A percentile compares a stretch with the other conserved stretches of the same genome.
These are phyloP conservation scores for Caenorhabditis latens DNA, from an alignment of 1,140 invertebrate genomes.

Conservation along the genomic window DNA sequence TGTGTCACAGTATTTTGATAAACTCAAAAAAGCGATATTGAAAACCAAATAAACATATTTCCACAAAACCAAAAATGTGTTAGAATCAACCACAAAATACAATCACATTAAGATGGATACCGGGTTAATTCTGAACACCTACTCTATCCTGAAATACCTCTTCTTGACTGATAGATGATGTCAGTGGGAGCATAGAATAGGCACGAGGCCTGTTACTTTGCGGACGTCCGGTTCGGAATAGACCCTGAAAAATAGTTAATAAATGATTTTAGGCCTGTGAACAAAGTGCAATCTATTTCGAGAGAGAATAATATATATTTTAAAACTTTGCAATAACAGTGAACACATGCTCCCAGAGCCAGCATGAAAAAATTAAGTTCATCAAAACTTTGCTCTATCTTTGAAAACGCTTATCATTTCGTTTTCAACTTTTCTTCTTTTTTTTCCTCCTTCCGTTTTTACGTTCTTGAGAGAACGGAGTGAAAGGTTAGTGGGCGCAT, in stretches of 20 bases:
- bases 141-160: conserved; percentile 59
- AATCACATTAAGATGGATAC: conserved; percentile 4
- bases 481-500: neutral
- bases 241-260: conserved; percentile 58
- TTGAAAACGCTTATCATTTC: conserved; percentile 45
- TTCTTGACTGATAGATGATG: conserved; percentile 55
- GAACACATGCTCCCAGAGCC: neutral
- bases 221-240: conserved; percentile 55
- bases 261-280: neutral
- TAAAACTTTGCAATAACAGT: neutral
- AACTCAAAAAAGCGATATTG: neutral
- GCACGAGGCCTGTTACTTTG: conserved; percentile 57
- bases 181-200: conserved; percentile 61
- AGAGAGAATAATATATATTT: neutral
- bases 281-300: neutral
- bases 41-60: neutral
- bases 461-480: conserved; percentile 37
- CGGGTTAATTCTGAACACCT: conserved; percentile 25
- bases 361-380: neutral
- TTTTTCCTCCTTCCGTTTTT: neutral
- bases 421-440: neutral
- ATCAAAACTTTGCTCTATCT: conserved; percentile 37
- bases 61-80: neutral
- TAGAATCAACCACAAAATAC: conserved; percentile 37
- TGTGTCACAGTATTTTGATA: neutral